A percentile compares a stretch with the other conserved stretches of the same genome.
Conservation (phyloP, 2,797 vertebrate species). For the Rhabdomys pumilio region DNA sequence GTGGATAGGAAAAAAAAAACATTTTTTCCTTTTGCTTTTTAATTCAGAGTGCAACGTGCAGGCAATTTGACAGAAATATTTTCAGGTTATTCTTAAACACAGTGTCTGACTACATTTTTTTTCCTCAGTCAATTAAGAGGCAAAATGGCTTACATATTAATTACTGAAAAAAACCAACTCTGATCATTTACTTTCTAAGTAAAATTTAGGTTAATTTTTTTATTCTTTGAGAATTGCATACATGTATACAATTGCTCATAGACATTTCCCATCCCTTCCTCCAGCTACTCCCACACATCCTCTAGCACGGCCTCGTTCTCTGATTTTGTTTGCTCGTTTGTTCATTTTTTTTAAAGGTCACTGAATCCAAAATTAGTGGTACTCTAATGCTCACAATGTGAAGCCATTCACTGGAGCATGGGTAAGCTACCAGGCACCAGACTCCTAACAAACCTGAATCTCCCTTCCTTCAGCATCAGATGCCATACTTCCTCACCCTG, state of each 20-base stretch:
- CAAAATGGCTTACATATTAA: slow-evolving; percentile 13
- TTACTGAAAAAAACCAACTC: not conserved
- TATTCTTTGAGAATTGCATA: not conserved
- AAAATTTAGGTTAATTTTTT: not conserved
- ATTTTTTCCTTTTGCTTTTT: not conserved
- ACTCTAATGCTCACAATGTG: not conserved
- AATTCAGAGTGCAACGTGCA: not conserved
- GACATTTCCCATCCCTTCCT: not conserved
- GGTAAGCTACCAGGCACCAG: no score
- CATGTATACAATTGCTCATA: not conserved
- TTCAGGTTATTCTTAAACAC: not conserved
- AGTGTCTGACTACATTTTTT: not conserved
- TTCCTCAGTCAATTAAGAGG: not conserved
- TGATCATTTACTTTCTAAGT: slow-evolving; percentile 3
- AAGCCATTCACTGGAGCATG: not conserved
- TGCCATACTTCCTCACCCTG: not conserved
- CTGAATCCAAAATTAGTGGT: not conserved
- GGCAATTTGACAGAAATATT: not conserved
- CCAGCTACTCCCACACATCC: not conserved
- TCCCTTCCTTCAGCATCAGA: not conserved
- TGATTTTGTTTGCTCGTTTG: not conserved
- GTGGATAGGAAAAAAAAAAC: not conserved
- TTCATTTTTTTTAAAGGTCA: not conserved
- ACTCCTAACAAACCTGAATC: no score
- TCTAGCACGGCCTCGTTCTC: no score